Evolutionary conservation across 1,140 invertebrate species (phyloP).

Genomic region (Xylocopa sonorina): DNA sequence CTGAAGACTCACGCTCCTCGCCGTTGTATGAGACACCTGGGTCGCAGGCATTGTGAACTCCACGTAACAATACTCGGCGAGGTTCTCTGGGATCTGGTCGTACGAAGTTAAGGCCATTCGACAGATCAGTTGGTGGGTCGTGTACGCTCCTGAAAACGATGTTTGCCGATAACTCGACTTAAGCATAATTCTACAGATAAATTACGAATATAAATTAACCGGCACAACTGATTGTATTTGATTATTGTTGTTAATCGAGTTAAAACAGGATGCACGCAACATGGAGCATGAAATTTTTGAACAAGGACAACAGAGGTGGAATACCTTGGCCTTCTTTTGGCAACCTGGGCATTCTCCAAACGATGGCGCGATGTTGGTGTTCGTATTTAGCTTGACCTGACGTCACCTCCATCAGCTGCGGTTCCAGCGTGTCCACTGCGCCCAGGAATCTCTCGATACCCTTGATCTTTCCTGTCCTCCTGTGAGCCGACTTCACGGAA

Average conservation of each 20-base stretch:
- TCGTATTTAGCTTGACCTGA: conserved; percentile 99
- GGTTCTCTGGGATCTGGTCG: conserved; percentile 97
- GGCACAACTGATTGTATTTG: too few relatives aligned
- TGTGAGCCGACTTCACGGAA: conserved; percentile 98
- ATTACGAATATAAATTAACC: too few relatives aligned
- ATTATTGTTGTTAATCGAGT: too few relatives aligned
- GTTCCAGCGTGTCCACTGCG: conserved; percentile 94
- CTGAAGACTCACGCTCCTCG: conserved; percentile 95
- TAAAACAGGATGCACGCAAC: too few relatives aligned
- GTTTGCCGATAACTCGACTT: background rate
- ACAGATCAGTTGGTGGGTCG: conserved; percentile 96
- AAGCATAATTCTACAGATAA: background rate
- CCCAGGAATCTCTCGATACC: conserved; percentile 97
- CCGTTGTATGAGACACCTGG: conserved; percentile 97
- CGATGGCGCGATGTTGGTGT: conserved; percentile 97
- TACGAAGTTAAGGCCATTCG: conserved; percentile 97
- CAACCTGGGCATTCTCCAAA: conserved; percentile 98
- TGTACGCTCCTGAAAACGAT: conserved; percentile 93
- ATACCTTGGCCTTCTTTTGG: conserved; percentile 98
- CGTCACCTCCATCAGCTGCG: conserved; percentile 98
- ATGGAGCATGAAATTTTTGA: too few relatives aligned
- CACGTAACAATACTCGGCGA: conserved; percentile 94
- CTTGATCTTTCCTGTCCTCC: conserved; percentile 96
- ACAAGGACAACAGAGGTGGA: background rate
- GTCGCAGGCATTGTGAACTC: conserved; percentile 99